Evolutionary conservation across 37 sponge, comb jelly and placozoan species (phyloP), one percentile per base, ranked within the genome.

Genomic region (Dysidea cf. avara): DNA sequence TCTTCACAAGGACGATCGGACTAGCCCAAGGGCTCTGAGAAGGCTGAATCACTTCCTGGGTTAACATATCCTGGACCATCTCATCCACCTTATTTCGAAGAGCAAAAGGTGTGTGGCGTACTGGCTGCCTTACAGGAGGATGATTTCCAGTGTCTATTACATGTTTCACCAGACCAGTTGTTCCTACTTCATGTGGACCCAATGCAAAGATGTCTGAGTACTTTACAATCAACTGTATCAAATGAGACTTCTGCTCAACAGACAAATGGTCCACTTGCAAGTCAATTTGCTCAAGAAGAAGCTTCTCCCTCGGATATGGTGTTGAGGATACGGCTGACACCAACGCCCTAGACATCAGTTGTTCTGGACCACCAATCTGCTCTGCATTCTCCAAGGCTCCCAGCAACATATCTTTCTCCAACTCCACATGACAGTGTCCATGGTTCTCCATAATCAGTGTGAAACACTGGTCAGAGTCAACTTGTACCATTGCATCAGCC

Each of bases 11-110:
- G 0, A 81, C 78, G 20, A 87, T 32, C 1, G 83, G 83, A 39
- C 81, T 68, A 0, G 83, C 75, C 89, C 89, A 82, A 0, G 83
- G 79, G 26, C 79, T 78, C 7, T 26, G 3, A 2, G 83, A 82
- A 1, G 75, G 89, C 21, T 37, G 17, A 17, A 87, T 77, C 16
- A 87, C 66, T 0, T 64, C 79, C 37, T 76, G 64, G 11, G 40
- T 33, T 9, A 77, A 46, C 74, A 87, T 70, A 54, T 81, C 61
- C 17, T 72, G 21, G 24, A 80, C 72, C 56, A 75, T 25, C 40
- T 79, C 56, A 11, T 75, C 64, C 16, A 86, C 70, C 62, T 74
- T 49, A 7, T 30, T 38, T 34, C 64, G 18, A 28, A 79, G 69
- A 33, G 74, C 66, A 53, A 74, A 66, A 3, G 87, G 81, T 6